phyloP scores from a whole-genome alignment of 1,140 invertebrate species.

The Vollenhovia emeryi region DNA sequence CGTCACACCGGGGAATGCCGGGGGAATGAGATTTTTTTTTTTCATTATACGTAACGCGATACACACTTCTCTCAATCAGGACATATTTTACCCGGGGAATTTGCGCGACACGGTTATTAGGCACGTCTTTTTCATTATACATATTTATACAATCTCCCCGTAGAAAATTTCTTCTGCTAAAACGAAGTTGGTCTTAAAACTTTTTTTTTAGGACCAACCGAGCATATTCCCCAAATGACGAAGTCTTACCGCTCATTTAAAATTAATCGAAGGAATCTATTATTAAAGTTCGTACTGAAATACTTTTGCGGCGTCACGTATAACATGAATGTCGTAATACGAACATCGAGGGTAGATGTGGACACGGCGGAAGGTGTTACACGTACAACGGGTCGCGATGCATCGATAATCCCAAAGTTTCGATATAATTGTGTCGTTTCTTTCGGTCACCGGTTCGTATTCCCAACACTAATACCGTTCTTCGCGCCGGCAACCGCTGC shows the following conservation, averaged over 20 bases:
- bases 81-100: neutral
- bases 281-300: neutral
- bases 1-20: neutral
- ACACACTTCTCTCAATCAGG: conserved; percentile 7
- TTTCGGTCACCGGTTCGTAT: conserved; percentile 23
- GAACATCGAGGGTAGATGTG: neutral
- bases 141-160: neutral
- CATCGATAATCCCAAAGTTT: conserved; percentile 28
- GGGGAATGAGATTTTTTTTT: conserved; percentile 24
- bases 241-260: conserved; percentile 1
- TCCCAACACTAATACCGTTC: conserved; percentile 56
- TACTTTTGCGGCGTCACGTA: neutral
- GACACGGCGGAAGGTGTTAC: neutral
- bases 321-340: neutral
- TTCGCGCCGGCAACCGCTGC: conserved; percentile 1
- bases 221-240: neutral
- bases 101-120: neutral
- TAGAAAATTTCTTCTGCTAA: neutral
- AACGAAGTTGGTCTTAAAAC: too few species aligned
- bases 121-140: neutral
- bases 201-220: neutral
- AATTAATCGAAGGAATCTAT: neutral
- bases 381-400: neutral
- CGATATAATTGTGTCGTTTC: conserved; percentile 59
- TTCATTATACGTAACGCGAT: conserved; percentile 3